Base-by-base conservation (phyloP, 1,140 invertebrate species). In the Dinothrombium tinctorium region DNA sequence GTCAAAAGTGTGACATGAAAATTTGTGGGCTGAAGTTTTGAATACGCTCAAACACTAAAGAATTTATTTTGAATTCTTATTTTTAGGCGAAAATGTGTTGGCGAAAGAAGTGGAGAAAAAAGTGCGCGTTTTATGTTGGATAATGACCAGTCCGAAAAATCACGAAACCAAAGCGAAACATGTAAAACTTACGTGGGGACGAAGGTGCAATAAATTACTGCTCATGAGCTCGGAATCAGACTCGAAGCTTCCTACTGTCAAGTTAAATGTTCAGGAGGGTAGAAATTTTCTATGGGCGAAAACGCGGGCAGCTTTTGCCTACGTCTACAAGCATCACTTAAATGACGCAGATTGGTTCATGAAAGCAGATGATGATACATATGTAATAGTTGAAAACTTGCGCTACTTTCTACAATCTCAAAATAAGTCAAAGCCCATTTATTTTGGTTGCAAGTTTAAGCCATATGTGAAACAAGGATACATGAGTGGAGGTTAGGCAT, bases 301-400 rank as follows among this genome's bases (percentile, higher is more conserved):
- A 62, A 94, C 89, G 0, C 87, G 87, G 61, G 74, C 75, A 52
- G 84, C 84, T 0, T 94, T 90, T 57, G 71, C 74, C 53, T 62
- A 64, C 36, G 49, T 82, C 20, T 84, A 83, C 52, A 64, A 78
- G 38, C 65, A 83, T 53, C 74, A 92, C 54, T 60, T 69, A 23
- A 65, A 82, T 48, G 66, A 83, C 47, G 75, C 71, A 12, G 84
- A 90, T 57, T 90, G 82, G 82, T 87, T 87, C 56, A 61, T 90
- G 45, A 92, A 92, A 59, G 83, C 83, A 22, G 84, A 92, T 54
- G 84, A 89, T 58, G 84, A 92, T 54, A 89, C 84, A 60, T 89
- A 82, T 57, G 76, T 84, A 25, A 68, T 90, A 41, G 69, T 90
- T 3, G 84, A 92, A 59, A 92, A 90, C 60, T 60, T 92, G 26